phyloP scores from a whole-genome alignment of 2,888 invertebrate genomes.

The Lacanobia oleracea region DNA sequence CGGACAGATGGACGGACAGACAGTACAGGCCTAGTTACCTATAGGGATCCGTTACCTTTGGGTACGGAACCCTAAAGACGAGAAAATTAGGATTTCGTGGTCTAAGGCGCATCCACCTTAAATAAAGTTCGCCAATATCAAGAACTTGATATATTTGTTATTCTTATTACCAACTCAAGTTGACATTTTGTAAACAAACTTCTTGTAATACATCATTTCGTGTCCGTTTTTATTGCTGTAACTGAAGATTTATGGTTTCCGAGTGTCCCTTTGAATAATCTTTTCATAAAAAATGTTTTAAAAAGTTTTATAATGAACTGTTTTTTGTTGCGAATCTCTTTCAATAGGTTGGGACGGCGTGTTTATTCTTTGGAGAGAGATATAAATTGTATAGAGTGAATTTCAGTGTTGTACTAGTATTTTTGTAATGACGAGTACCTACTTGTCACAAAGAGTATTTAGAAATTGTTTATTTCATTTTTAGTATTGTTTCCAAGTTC shows the following conservation, averaged over 20 bases:
- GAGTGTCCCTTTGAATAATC: constrained; percentile 64
- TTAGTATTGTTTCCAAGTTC: neutral
- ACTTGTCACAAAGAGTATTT: constrained; percentile 11
- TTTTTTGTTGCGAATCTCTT: constrained; percentile 52
- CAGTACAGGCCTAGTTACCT: too few species aligned
- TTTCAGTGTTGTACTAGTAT: constrained; percentile 8
- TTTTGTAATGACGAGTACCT: neutral
- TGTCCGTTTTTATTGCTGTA: constrained; percentile 60
- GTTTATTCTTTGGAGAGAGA: constrained; percentile 32
- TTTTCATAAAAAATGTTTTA: constrained; percentile 64
- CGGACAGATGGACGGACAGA: too few species aligned
- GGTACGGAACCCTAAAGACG: too few species aligned
- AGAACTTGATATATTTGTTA: constrained; percentile 36
- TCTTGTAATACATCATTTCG: constrained; percentile 59
- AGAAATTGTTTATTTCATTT: neutral
- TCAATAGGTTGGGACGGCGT: constrained; percentile 39
- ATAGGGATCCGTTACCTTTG: too few species aligned
- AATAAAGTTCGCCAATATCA: constrained; percentile 28
- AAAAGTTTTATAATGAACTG: constrained; percentile 67
- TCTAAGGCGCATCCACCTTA: neutral
- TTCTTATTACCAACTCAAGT: constrained; percentile 19
- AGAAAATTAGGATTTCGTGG: neutral
- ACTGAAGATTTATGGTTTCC: constrained; percentile 59
- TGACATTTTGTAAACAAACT: constrained; percentile 54
- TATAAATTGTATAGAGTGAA: constrained; percentile 34